Base-by-base conservation (phyloP, 2,797 vertebrate species). In the Chaetophractus vellerosus region DNA sequence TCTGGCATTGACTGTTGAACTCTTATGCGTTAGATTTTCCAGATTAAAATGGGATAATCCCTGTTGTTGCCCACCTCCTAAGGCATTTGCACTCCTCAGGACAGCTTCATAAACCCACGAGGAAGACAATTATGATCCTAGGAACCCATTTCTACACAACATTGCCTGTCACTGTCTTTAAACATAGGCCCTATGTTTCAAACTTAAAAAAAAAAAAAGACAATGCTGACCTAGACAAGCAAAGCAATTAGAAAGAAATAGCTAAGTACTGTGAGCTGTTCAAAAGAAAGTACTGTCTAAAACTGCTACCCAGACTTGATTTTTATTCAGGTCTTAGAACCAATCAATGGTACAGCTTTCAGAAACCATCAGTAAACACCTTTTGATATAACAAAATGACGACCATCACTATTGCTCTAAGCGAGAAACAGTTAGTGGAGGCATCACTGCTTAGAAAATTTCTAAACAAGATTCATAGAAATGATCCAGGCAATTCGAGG, bases 261-360 rank as follows among this genome's bases (percentile, higher is more conserved):
- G 52, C 19, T 90, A 88, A 96, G 71, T 6, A 80, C 4, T 41
- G 38, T 57, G 38, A 91, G 23, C 19, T 61, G 10, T 71, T 93
- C 31, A 78, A 86, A 68, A 81, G 10, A 68, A 86, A 87, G 16
- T 52, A 69, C 26, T 64, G 4, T 83, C 33, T 82, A 79, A 74
- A 96, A 84, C 38, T 75, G 36, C 26, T 93, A 76, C 36, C 71
- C 26, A 81, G 23, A 68, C 9, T 71, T 90, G 26, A 81, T 45
- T 71, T 84, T 21, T 41, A 94, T 85, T 84, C 52, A 69, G 0
- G 9, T 55, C 18, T 94, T 92, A 90, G 52, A 92, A 69, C 38
- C 38, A 83, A 41, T 57, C 55, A 80, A 33, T 18, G 38, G 33
- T 8, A 50, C 1, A 36, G 7, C 3, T 76, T 63, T 82, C 19